Percentiles rank a stretch among this genome's conserved stretches.
These are phyloP conservation scores for Meghimatium bilineatum DNA, from an alignment of 2,888 invertebrate genomes.

Conservation along the genomic window DNA sequence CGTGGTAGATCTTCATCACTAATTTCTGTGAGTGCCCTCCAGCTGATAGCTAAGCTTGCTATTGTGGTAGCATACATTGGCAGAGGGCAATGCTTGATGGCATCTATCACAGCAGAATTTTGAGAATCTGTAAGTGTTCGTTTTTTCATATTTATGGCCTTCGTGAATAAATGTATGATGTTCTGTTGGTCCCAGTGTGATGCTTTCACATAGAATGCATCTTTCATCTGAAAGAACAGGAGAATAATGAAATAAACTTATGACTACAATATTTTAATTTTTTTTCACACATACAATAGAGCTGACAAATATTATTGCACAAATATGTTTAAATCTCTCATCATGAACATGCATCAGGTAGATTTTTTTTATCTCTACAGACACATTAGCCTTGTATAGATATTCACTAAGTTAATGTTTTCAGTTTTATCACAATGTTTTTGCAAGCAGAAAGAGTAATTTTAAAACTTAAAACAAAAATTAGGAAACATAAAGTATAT, in stretches of 20 bases:
- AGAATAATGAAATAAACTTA: not conserved
- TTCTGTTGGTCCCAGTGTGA: constrained; percentile 37
- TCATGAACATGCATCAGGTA: too few species aligned
- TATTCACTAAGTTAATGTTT: too few species aligned
- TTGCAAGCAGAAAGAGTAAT: too few species aligned
- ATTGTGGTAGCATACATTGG: constrained; percentile 47
- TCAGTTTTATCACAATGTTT: too few species aligned
- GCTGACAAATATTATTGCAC: too few species aligned
- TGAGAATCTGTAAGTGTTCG: constrained; percentile 41
- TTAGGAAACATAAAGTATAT: too few species aligned
- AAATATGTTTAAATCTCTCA: too few species aligned
- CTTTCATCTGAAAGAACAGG: constrained; percentile 38
- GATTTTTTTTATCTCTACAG: too few species aligned
- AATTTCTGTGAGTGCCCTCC: constrained; percentile 25
- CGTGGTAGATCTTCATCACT: constrained; percentile 37
- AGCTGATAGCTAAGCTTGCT: constrained; percentile 29
- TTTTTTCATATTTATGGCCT: not conserved
- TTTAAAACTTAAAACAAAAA: too few species aligned
- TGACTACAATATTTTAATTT: not conserved
- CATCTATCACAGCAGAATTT: not conserved
- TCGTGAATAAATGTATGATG: constrained; percentile 28
- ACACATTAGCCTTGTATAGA: too few species aligned
- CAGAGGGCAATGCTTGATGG: constrained; percentile 33
- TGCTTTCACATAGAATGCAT: constrained; percentile 42
- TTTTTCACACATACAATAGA: too few species aligned